phyloP scores from a whole-genome alignment of 2,113 vertebrate species.

The Takifugu bimaculatus region DNA sequence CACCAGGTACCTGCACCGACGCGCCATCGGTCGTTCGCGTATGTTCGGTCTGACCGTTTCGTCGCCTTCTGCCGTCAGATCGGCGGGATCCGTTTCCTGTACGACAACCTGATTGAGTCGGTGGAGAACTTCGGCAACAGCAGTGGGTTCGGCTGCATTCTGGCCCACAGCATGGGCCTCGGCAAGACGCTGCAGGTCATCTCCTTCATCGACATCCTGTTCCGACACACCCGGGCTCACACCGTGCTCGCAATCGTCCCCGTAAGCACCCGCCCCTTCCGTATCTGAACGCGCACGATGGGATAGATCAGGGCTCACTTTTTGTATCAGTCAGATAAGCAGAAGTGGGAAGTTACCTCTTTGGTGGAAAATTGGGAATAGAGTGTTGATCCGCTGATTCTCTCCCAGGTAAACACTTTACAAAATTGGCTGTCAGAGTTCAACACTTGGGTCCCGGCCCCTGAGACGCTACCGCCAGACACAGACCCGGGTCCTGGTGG shows the following conservation, averaged over 20 bases:
- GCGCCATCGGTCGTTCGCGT: background rate
- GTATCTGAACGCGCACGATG: no score
- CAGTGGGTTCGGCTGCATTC: slow-evolving; percentile 93
- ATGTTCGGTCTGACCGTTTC: background rate
- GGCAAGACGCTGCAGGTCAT: slow-evolving; percentile 97
- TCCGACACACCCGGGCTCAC: slow-evolving; percentile 89
- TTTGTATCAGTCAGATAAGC: no score
- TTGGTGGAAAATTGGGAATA: background rate
- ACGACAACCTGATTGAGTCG: slow-evolving; percentile 95
- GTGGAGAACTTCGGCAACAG: slow-evolving; percentile 87
- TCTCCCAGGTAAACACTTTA: slow-evolving; percentile 88
- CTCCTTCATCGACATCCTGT: slow-evolving; percentile 92
- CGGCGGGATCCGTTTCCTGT: slow-evolving; percentile 93
- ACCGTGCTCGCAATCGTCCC: slow-evolving; percentile 97
- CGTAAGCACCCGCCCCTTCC: slow-evolving; percentile 73
- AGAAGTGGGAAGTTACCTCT: background rate
- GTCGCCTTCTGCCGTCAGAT: slow-evolving; percentile 73
- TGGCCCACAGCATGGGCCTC: slow-evolving; percentile 97
- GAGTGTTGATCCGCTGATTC: background rate
- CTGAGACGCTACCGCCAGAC: slow-evolving; percentile 81
- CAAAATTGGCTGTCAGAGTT: slow-evolving; percentile 98
- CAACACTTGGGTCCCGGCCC: slow-evolving; percentile 89
- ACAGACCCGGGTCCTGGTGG: slow-evolving; percentile 76
- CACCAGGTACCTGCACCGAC: slow-evolving; percentile 81
- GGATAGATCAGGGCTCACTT: no score